Percentiles rank a stretch among this genome's conserved stretches.
Conservation (phyloP, 2,113 vertebrate species). For the Lampris incognitus region DNA sequence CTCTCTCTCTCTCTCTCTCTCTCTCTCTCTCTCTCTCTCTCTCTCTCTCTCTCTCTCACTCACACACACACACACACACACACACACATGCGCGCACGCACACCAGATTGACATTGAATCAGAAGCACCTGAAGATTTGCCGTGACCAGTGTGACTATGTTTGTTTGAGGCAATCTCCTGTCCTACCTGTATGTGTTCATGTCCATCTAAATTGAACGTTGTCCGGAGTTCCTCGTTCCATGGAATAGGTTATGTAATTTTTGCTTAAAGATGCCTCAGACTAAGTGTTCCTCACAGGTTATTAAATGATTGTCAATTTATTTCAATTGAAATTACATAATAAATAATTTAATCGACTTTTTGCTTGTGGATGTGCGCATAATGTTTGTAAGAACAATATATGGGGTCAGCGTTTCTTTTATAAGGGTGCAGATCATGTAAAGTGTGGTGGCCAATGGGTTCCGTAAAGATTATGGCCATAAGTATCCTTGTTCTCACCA, state of each 20-base stretch:
- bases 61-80: conserved; percentile 10
- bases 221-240: conserved; percentile 6
- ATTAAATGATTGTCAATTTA: background rate
- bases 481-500: no score
- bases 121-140: no score
- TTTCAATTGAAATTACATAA: background rate
- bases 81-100: background rate
- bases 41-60: background rate
- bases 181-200: conserved; percentile 26
- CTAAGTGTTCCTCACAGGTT: background rate
- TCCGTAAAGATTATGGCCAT: no score
- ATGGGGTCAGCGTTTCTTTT: no score
- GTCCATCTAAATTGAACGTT: conserved; percentile 11
- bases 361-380: no score
- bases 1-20: conserved; percentile 27
- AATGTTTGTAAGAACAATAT: no score
- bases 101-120: no score
- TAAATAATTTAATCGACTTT: no score
- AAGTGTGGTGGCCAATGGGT: no score
- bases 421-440: no score
- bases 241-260: conserved; percentile 12
- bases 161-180: background rate
- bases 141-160: no score
- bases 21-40: conserved; percentile 16
- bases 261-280: conserved; percentile 5